A percentile compares a stretch with the other conserved stretches of the same genome.
These are phyloP conservation scores for Dastarcus helophoroides DNA, from an alignment of 2,888 invertebrate species.

Conservation along the genomic window DNA sequence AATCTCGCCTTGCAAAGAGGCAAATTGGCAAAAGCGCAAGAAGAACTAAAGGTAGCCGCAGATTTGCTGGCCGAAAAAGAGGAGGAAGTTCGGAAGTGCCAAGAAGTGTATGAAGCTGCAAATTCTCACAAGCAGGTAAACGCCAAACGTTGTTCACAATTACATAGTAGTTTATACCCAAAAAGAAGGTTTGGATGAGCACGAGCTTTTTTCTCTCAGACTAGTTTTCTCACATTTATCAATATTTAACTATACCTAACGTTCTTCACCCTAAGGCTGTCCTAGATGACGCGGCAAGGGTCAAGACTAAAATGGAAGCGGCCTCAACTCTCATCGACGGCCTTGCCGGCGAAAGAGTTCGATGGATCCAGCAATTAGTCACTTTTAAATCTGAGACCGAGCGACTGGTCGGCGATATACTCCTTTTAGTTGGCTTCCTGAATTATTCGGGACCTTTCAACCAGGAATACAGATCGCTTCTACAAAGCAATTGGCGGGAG, in stretches of 20 bases:
- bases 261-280: conserved; percentile 39
- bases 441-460: conserved; percentile 87
- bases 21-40: conserved; percentile 46
- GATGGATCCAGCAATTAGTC: conserved; percentile 82
- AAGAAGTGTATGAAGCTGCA: conserved; percentile 61
- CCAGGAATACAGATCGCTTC: conserved; percentile 64
- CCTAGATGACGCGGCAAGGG: conserved; percentile 66
- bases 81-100: conserved; percentile 50
- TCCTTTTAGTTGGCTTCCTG: conserved; percentile 71
- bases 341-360: conserved; percentile 67
- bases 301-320: conserved; percentile 79
- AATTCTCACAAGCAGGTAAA: conserved; percentile 55
- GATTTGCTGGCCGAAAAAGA: conserved; percentile 54
- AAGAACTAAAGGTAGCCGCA: conserved; percentile 47
- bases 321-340: conserved; percentile 80
- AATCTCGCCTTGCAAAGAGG: conserved; percentile 66
- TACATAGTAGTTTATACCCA: too few species aligned
- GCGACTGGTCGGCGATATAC: conserved; percentile 73
- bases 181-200: too few species aligned
- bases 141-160: too few species aligned
- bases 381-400: conserved; percentile 77
- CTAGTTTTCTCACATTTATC: too few species aligned
- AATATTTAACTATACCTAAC: background rate
- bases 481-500: conserved; percentile 57
- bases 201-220: too few species aligned